These are phyloP conservation scores for Cremastobaeus sp. DNA, from an alignment of 2,888 invertebrate genomes.

Conservation along the genomic window DNA sequence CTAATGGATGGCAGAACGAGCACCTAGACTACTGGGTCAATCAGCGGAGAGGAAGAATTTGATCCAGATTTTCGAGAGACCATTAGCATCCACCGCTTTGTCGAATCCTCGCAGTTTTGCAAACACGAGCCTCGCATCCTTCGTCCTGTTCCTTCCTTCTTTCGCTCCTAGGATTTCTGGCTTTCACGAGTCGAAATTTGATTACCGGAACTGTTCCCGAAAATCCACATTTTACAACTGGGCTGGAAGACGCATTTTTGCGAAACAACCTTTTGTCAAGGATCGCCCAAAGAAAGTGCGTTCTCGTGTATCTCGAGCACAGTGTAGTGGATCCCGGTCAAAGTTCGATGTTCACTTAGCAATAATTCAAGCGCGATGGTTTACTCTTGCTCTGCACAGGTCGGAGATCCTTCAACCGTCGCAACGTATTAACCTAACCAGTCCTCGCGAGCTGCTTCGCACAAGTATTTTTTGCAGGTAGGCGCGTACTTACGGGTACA, in stretches of 20 bases:
- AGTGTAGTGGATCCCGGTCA: slow-evolving; percentile 67
- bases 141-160: too few relatives aligned
- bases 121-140: too few relatives aligned
- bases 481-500: slow-evolving; percentile 65
- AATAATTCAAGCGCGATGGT: slow-evolving; percentile 71
- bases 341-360: slow-evolving; percentile 72
- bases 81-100: too few relatives aligned
- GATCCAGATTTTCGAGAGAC: too few relatives aligned
- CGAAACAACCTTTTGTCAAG: too few relatives aligned
- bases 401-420: slow-evolving; percentile 62
- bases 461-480: slow-evolving; percentile 53
- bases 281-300: slow-evolving; percentile 35
- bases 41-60: slow-evolving; percentile 12
- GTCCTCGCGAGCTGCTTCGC: slow-evolving; percentile 43
- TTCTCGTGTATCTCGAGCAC: slow-evolving; percentile 28
- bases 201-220: too few relatives aligned
- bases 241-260: too few relatives aligned
- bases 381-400: slow-evolving; percentile 64
- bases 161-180: too few relatives aligned
- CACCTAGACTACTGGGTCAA: slow-evolving; percentile 2
- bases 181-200: too few relatives aligned
- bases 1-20: slow-evolving; percentile 19
- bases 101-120: too few relatives aligned
- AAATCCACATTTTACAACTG: too few relatives aligned
- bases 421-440: slow-evolving; percentile 61